These are phyloP conservation scores for Chinchilla lanigera DNA, from an alignment of 2,113 vertebrate genomes.

Conservation along the genomic window DNA sequence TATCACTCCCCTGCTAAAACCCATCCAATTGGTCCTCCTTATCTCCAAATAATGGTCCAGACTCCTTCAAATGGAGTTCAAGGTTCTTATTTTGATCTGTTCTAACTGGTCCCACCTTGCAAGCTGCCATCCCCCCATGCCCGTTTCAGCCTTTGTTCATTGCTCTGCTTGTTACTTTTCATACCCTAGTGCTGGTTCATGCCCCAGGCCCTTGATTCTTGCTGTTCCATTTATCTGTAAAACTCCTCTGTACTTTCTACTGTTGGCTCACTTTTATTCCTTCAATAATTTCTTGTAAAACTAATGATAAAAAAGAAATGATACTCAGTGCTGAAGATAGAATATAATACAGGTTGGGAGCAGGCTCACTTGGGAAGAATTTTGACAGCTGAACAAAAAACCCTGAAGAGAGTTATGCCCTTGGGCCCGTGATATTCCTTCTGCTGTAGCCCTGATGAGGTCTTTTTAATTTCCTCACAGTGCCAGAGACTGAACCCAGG, in stretches of 20 bases:
- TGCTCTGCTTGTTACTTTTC: neutral
- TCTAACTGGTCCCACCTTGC: neutral
- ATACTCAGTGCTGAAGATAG: neutral
- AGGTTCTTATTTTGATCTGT: neutral
- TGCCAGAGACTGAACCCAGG: neutral
- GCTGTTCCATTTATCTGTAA: neutral
- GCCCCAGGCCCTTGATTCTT: neutral
- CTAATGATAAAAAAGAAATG: neutral
- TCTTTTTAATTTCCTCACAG: neutral
- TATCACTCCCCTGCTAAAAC: neutral
- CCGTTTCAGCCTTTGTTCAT: neutral
- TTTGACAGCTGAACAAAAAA: neutral
- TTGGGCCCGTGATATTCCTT: neutral
- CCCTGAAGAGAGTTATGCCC: neutral
- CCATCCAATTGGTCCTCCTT: neutral
- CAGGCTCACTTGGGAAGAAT: neutral
- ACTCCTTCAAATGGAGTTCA: neutral
- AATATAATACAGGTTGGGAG: neutral
- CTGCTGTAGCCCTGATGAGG: neutral
- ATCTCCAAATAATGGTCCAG: neutral
- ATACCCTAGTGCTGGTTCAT: neutral
- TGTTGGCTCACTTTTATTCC: neutral
- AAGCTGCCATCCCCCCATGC: neutral
- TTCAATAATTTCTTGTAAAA: neutral
- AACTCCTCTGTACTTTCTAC: neutral